Base-by-base conservation (phyloP, 2,113 vertebrate genomes). In the Myanophis thanlyinensis region DNA sequence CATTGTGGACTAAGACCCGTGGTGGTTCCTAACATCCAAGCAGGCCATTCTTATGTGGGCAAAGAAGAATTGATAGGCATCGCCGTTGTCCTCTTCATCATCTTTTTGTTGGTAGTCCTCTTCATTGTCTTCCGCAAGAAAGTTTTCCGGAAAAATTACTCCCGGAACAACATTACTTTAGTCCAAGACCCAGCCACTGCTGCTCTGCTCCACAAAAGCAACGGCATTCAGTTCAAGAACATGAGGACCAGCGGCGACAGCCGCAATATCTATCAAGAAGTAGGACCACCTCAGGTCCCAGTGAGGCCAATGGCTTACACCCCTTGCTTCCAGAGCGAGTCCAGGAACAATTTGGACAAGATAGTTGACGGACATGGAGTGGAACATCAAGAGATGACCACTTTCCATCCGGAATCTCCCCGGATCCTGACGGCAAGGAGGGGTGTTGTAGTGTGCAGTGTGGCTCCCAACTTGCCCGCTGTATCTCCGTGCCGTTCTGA, bases 41-140 rank as follows among this genome's bases (percentile, higher is more conserved):
- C 99, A 0, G 99, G 99, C 13, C 99, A 99, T 93, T 97, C 98
- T 0, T 98, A 99, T 0, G 98, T 99, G 2, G 99, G 99, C 40
- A 99, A 99, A 93, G 99, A 99, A 97, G 99, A 99, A 96, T 97
- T 99, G 85, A 99, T 99, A 8, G 99, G 99, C 90, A 99, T 99
- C 67, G 98, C 98, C 0, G 98, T 98, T 8, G 99, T 99, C 30
- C 98, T 99, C 20, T 98, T 99, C 25, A 97, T 99, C 96, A 99
- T 99, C 94, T 97, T 99, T 89, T 59, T 98, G 67, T 97, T 99
- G 53, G 97, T 99, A 0, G 35, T 99, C 84, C 98, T 99, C 56
- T 99, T 99, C 92, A 97, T 99, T 1, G 98, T 98, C n/a, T 98
- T 99, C 92, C 98, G 99, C 56, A 99, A 99, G 96, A 99, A 99